These are phyloP conservation scores for Dendropsophus ebraccatus DNA, from an alignment of 2,113 vertebrate species.

Conservation along the genomic window DNA sequence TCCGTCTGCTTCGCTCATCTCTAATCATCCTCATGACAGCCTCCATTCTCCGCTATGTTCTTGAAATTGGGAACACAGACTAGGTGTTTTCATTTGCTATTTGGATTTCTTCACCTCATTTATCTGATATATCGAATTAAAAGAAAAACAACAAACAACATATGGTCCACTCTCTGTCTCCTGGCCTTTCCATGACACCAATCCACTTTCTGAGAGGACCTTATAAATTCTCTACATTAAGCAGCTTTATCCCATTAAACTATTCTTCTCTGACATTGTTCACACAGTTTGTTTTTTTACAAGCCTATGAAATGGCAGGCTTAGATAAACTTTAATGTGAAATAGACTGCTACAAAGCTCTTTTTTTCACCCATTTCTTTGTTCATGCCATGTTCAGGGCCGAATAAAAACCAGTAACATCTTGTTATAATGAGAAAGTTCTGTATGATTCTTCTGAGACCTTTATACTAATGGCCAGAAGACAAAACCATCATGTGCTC, in stretches of 20 bases:
- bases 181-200: no score
- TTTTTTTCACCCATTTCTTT: neutral
- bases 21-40: no score
- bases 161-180: no score
- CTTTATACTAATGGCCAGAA: slow-evolving; percentile 10
- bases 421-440: slow-evolving; percentile 28
- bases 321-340: slow-evolving; percentile 5
- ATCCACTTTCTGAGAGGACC: no score
- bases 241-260: neutral
- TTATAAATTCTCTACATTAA: no score
- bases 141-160: no score
- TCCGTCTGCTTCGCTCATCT: no score
- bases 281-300: neutral
- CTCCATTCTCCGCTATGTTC: no score
- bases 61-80: no score
- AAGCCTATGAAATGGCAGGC: neutral
- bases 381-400: neutral
- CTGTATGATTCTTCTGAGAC: slow-evolving; percentile 28
- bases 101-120: no score
- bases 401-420: slow-evolving; percentile 26
- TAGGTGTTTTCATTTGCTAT: no score
- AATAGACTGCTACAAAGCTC: neutral
- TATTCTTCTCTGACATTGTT: neutral
- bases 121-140: neutral
- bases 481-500: slow-evolving; percentile 19